Conservation (phyloP, 23 tunicate genomes). For the Trididemnum nubilum region DNA sequence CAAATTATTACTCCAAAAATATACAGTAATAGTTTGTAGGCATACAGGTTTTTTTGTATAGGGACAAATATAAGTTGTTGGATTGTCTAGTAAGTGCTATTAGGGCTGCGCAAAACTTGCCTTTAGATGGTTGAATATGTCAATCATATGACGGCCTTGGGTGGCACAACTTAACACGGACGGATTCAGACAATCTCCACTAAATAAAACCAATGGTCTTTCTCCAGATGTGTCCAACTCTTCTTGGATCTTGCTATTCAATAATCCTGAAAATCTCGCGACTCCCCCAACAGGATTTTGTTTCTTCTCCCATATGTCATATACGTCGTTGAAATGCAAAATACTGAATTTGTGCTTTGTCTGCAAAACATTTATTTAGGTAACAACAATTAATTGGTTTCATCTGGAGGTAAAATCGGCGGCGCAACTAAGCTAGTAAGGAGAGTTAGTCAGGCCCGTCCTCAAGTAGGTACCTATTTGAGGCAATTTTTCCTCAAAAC, state of each 20-base stretch:
- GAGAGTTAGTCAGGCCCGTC: no score
- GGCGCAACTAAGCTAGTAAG: no score
- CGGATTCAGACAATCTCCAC: conserved; percentile 93
- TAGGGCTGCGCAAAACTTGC: no score
- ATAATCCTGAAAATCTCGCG: conserved; percentile 47
- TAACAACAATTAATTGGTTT: no score
- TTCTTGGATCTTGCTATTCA: conserved; percentile 18
- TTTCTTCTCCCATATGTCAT: conserved; percentile 69
- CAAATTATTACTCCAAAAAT: no score
- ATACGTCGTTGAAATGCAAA: conserved; percentile 93
- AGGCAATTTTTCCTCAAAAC: no score
- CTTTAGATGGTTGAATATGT: conserved; percentile 59
- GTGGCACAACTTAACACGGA: conserved; percentile 90
- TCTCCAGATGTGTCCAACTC: conserved; percentile 29
- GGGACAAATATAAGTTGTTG: no score
- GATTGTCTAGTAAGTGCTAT: no score
- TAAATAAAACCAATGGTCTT: conserved; percentile 61
- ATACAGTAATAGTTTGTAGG: no score
- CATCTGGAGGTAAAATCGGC: no score
- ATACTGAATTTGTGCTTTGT: conserved; percentile 36
- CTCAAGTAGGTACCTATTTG: no score
- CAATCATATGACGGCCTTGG: conserved; percentile 88
- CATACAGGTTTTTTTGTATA: no score
- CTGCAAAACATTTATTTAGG: conserved; percentile 31
- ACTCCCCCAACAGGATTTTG: conserved; percentile 82